A percentile compares a stretch with the other conserved stretches of the same genome.
These are phyloP conservation scores for Parauchenoglanis ngamensis DNA, from an alignment of 2,797 vertebrate genomes.

Conservation along the genomic window DNA sequence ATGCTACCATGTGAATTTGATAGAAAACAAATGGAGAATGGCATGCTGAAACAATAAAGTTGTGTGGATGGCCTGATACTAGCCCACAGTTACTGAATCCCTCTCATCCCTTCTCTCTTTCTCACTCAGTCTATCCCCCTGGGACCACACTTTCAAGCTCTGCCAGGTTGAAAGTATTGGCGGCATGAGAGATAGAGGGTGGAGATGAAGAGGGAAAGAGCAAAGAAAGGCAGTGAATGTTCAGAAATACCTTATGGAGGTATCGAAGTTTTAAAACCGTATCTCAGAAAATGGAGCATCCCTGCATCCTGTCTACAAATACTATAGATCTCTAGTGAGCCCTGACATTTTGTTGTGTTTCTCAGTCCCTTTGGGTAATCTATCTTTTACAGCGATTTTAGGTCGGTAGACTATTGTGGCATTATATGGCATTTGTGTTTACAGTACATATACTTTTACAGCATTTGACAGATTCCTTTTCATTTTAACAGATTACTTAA, in stretches of 20 bases:
- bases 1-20: slow-evolving; percentile 90
- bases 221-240: slow-evolving; percentile 25
- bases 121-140: slow-evolving; percentile 44
- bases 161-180: slow-evolving; percentile 69
- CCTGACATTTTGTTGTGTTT: background rate
- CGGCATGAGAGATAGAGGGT: slow-evolving; percentile 43
- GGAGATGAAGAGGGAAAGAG: slow-evolving; percentile 44
- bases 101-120: slow-evolving; percentile 68
- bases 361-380: background rate
- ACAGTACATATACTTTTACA: background rate
- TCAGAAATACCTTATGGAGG: slow-evolving; percentile 64
- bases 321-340: background rate
- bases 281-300: slow-evolving; percentile 27
- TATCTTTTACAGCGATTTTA: background rate
- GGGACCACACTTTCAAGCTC: slow-evolving; percentile 72
- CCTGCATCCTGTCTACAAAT: background rate
- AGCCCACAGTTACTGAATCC: slow-evolving; percentile 78
- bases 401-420: background rate
- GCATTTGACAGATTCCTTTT: background rate
- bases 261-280: slow-evolving; percentile 34
- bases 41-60: slow-evolving; percentile 78
- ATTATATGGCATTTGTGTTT: background rate
- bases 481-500: background rate
- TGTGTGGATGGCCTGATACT: slow-evolving; percentile 68
- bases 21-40: slow-evolving; percentile 87